phyloP scores from a whole-genome alignment of 2,888 invertebrate species.

The Ptychoptera contaminata region DNA sequence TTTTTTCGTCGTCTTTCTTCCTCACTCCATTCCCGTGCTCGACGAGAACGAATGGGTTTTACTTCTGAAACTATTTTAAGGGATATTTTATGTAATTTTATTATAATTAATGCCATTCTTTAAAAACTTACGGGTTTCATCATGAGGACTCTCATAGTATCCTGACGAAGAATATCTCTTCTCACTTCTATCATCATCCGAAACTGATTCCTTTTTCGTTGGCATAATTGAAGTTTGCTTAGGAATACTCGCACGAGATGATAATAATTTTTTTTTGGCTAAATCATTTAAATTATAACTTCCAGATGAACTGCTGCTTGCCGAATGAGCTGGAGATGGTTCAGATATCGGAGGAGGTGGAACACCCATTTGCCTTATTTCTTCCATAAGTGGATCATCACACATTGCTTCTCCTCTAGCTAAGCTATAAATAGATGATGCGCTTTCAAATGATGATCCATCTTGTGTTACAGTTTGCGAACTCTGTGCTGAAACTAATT shows the following conservation, averaged over 20 bases:
- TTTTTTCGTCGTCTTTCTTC: constrained; percentile 57
- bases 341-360: constrained; percentile 11
- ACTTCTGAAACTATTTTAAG: constrained; percentile 13
- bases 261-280: constrained; percentile 9
- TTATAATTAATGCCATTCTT: background rate
- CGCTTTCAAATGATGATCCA: constrained; percentile 78
- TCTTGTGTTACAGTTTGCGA: constrained; percentile 45
- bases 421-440: constrained; percentile 62
- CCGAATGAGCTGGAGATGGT: constrained; percentile 36
- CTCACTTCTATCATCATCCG: constrained; percentile 47
- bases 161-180: constrained; percentile 55
- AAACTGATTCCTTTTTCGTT: constrained; percentile 32
- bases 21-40: constrained; percentile 40
- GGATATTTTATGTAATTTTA: background rate
- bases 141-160: constrained; percentile 57
- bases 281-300: constrained; percentile 36
- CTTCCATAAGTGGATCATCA: constrained; percentile 42
- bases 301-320: constrained; percentile 40
- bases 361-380: constrained; percentile 9
- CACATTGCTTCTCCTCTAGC: constrained; percentile 51
- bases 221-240: background rate
- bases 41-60: constrained; percentile 11
- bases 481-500: constrained; percentile 27
- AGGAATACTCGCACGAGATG: constrained; percentile 5
- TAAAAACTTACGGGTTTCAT: constrained; percentile 30